Conservation (phyloP, 2,888 invertebrate species). For the Poecilus cupreus region DNA sequence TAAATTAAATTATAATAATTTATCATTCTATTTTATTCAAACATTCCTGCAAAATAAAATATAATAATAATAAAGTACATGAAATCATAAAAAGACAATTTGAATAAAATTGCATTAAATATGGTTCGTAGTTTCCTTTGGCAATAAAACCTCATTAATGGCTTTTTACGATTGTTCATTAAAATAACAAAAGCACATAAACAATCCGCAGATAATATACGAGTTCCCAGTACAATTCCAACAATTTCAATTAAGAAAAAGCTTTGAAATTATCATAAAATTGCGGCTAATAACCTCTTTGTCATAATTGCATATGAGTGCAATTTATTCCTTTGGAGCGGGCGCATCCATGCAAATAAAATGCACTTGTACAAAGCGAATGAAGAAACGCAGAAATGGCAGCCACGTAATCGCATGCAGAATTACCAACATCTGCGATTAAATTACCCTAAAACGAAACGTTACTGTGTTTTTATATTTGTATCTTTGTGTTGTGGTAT, state of each 20-base stretch:
- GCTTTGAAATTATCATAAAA: slow-evolving; percentile 51
- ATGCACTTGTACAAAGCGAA: slow-evolving; percentile 28
- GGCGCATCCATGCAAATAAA: slow-evolving; percentile 20
- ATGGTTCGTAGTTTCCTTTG: not conserved
- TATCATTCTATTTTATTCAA: too few species aligned
- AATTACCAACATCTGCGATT: slow-evolving; percentile 40
- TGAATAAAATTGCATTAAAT: not conserved
- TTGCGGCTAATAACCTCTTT: slow-evolving; percentile 48
- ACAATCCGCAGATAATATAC: not conserved
- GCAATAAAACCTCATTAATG: slow-evolving; percentile 15
- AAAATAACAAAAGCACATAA: not conserved
- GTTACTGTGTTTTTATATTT: slow-evolving; percentile 30
- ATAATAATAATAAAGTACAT: too few species aligned
- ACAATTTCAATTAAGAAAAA: slow-evolving; percentile 43
- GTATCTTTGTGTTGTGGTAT: slow-evolving; percentile 24
- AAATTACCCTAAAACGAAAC: slow-evolving; percentile 40
- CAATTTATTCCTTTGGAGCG: slow-evolving; percentile 32
- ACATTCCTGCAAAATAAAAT: too few species aligned
- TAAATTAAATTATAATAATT: too few species aligned
- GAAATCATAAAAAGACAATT: not conserved
- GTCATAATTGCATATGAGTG: slow-evolving; percentile 44
- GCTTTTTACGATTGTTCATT: slow-evolving; percentile 47
- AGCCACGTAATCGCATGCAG: slow-evolving; percentile 7
- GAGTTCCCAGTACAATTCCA: slow-evolving; percentile 25
- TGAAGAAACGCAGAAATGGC: not conserved